Evolutionary conservation across 2,888 invertebrate species (phyloP).

Genomic region (Alviniconcha strummeri): DNA sequence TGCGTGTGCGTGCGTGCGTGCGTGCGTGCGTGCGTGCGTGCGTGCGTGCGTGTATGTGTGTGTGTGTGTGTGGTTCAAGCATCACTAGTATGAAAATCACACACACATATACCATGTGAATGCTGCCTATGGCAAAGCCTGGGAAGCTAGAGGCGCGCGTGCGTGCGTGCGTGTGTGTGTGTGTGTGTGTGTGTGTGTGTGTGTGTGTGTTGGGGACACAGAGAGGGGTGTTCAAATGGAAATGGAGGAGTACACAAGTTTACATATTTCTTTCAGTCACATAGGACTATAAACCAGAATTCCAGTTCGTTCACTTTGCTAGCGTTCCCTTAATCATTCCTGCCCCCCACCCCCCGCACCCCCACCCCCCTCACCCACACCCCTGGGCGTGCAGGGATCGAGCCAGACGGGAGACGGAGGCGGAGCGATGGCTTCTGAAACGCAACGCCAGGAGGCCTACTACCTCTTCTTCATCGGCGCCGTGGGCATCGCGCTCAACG

Average conservation of each 20-base stretch:
- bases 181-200: slow-evolving; percentile 10
- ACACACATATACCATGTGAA: neutral
- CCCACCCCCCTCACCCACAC: no score
- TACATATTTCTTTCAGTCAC: no score
- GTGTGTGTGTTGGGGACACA: neutral
- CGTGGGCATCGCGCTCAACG: slow-evolving; percentile 68
- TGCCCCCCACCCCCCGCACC: neutral
- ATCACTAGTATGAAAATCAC: no score
- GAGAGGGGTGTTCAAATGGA: no score
- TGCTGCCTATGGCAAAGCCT: neutral
- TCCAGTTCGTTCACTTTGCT: no score
- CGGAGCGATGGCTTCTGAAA: neutral
- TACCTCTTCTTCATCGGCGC: slow-evolving; percentile 69
- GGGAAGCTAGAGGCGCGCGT: neutral
- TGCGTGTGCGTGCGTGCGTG: neutral
- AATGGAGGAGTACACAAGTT: no score
- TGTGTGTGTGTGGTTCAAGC: neutral
- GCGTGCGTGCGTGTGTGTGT: neutral
- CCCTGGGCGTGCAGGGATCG: neutral
- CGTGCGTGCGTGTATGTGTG: slow-evolving; percentile 3
- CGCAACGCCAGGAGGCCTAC: slow-evolving; percentile 66
- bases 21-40: neutral
- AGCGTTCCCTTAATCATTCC: no score
- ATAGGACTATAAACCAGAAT: no score
- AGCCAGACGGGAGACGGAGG: neutral